Conservation (phyloP, 2,797 vertebrate genomes). For the Todus mexicanus region DNA sequence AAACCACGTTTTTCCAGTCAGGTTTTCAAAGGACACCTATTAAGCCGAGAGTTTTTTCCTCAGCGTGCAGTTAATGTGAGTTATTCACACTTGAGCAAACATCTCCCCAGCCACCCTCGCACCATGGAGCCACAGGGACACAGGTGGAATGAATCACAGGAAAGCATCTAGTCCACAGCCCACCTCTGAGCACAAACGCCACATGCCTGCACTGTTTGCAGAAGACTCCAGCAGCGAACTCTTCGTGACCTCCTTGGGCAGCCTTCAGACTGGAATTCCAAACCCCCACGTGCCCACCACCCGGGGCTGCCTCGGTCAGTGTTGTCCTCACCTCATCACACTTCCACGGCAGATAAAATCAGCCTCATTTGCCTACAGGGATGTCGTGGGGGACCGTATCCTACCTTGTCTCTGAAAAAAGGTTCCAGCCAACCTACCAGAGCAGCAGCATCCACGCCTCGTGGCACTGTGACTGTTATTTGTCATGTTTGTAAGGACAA, state of each 20-base stretch:
- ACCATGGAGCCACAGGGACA: neutral
- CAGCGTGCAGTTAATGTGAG: constrained; percentile 20
- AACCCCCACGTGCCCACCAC: neutral
- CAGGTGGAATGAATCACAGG: neutral
- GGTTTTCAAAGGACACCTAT: constrained; percentile 20
- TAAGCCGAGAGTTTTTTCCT: constrained; percentile 17
- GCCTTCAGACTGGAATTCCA: neutral
- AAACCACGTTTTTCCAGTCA: neutral
- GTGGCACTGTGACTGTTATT: neutral
- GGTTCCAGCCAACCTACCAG: neutral
- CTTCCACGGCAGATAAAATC: neutral
- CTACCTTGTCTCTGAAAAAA: neutral
- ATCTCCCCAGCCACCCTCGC: neutral
- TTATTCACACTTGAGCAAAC: constrained; percentile 23
- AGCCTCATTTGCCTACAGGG: neutral
- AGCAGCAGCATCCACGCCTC: neutral
- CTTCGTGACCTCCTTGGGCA: neutral
- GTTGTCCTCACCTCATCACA: neutral
- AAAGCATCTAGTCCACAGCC: neutral
- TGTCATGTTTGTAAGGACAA: neutral
- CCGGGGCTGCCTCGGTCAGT: neutral
- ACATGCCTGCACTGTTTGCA: neutral
- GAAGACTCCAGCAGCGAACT: neutral
- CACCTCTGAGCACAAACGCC: neutral
- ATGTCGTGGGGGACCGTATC: neutral